Base-by-base conservation (phyloP, 2,888 invertebrate genomes). In the Actias luna region DNA sequence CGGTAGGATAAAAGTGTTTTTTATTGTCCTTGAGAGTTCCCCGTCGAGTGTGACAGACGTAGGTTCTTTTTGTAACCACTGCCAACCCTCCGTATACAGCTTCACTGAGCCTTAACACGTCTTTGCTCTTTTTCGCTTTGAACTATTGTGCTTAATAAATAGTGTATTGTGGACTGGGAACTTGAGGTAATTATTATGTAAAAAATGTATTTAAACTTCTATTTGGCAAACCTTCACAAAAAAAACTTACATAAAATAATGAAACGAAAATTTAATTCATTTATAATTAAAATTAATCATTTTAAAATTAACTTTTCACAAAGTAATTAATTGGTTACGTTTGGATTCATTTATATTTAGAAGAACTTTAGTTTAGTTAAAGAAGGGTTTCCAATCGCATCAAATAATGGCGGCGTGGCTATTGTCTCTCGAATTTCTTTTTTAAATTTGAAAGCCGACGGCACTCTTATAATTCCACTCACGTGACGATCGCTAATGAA, bases 401-500 rank as follows among this genome's bases (percentile, higher is more conserved):
- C 69, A 67, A 75, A 69, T 52, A 52, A 59, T 64, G 61, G 61
- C 25, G 63, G 70, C 68, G 69, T 66, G 71, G 64, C 75, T 76
- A 79, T 80, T 84, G 87, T 85, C 84, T 84, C 81, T 67, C 73
- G 75, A 84, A 80, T 29, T 55, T 85, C 85, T 88, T 86, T 82
- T 73, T 66, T 61, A 67, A 80, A 76, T 77, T 83, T 80, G 79
- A 81, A 84, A 87, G 81, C 73, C 78, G 72, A n/a, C n/a, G n/a
- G 60, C 66, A 61, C 69, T 70, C 74, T 87, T 86, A 82, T 80
- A 80, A 92, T 92, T 90, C 91, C 72, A 65, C 76, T 82, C 92
- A 89, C 91, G 92, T 84, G 88, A 82, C 78, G 79, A 80, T 79
- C 85, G 84, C 89, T 92, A 92, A 92, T 90, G 91, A 92, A 90